Conservation (phyloP, 2,113 vertebrate species). For the Lepus timidus region DNA sequence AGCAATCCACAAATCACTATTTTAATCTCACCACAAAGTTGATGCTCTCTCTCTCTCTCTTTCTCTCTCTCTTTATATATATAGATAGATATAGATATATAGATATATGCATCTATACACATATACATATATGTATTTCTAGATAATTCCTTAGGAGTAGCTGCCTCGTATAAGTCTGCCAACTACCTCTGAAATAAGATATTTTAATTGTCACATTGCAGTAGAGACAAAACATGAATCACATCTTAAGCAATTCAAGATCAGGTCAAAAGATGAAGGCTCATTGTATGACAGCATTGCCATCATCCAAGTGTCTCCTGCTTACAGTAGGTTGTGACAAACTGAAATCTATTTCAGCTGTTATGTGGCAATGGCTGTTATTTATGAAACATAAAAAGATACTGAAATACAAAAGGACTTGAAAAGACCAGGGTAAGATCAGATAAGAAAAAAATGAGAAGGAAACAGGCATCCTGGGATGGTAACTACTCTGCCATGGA, state of each 20-base stretch:
- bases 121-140: neutral
- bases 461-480: conserved; percentile 89
- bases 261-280: conserved; percentile 78
- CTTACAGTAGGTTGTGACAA: conserved; percentile 86
- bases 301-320: conserved; percentile 83
- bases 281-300: conserved; percentile 59
- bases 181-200: conserved; percentile 66
- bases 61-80: too few relatives aligned
- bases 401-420: conserved; percentile 88
- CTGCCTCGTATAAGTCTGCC: conserved; percentile 61
- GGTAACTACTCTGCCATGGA: conserved; percentile 89
- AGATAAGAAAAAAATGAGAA: conserved; percentile 89
- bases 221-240: conserved; percentile 60
- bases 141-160: conserved; percentile 2
- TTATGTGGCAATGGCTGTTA: conserved; percentile 84
- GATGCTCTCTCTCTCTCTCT: conserved; percentile 20
- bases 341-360: conserved; percentile 89
- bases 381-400: conserved; percentile 90
- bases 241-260: conserved; percentile 84
- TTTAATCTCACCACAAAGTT: conserved; percentile 64
- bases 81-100: too few relatives aligned
- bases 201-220: conserved; percentile 59
- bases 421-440: conserved; percentile 89
- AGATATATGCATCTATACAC: too few relatives aligned
- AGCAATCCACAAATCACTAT: neutral